Percentiles rank a stretch among this genome's conserved stretches.
Evolutionary conservation across 1,140 invertebrate species (phyloP).

Genomic region (Drosophila nikananu): DNA sequence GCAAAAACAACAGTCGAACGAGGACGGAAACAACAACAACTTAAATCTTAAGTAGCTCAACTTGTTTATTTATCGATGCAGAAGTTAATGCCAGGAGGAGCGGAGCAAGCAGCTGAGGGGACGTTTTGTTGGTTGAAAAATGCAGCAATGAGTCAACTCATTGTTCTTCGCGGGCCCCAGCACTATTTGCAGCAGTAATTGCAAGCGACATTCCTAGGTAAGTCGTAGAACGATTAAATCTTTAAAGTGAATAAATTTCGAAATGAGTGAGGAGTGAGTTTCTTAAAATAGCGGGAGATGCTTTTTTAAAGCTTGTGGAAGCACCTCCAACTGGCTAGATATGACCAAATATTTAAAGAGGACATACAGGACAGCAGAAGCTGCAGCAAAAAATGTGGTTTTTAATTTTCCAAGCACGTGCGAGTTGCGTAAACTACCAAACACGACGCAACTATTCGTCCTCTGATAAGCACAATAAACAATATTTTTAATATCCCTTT

Average conservation of each 20-base stretch:
- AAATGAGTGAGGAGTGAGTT: no score
- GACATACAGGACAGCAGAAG: neutral
- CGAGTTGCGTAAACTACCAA: conserved; percentile 58
- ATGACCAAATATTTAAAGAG: conserved; percentile 14
- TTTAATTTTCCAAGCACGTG: conserved; percentile 56
- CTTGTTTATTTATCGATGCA: conserved; percentile 83
- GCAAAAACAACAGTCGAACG: conserved; percentile 52
- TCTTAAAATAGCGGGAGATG: neutral
- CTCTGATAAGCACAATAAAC: conserved; percentile 14
- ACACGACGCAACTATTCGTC: conserved; percentile 22
- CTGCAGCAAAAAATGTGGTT: conserved; percentile 6
- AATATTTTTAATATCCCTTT: conserved; percentile 18
- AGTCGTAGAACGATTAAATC: neutral
- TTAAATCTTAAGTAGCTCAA: conserved; percentile 83
- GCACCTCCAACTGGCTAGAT: no score
- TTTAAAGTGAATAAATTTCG: neutral
- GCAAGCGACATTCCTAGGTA: conserved; percentile 6
- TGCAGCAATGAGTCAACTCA: conserved; percentile 37
- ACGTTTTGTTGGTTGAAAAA: conserved; percentile 39
- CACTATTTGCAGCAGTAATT: conserved; percentile 30
- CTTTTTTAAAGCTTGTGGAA: no score
- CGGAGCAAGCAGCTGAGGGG: no score
- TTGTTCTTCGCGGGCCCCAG: conserved; percentile 23
- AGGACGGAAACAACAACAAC: conserved; percentile 63
- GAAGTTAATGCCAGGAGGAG: conserved; percentile 57